These are phyloP conservation scores for Gryllus longicercus DNA, from an alignment of 2,888 invertebrate genomes.

Conservation along the genomic window DNA sequence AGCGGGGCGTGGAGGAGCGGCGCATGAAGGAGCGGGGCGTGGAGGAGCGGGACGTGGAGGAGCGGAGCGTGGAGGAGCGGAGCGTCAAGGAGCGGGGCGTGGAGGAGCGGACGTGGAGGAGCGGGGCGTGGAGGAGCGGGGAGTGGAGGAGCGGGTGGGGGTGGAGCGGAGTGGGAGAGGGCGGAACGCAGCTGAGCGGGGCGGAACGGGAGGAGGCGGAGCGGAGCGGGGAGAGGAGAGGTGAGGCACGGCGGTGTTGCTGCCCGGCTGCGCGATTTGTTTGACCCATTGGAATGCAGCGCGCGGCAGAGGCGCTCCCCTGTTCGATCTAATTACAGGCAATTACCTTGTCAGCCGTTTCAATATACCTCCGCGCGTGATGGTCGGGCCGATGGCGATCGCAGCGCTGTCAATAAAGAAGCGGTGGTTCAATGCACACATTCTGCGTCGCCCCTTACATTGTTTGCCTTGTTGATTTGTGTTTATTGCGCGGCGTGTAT, in stretches of 20 bases:
- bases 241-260: not conserved
- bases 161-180: no score
- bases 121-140: no score
- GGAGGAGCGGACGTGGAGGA: no score
- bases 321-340: not conserved
- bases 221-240: not conserved
- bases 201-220: no score
- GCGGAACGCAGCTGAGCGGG: no score
- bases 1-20: no score
- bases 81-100: no score
- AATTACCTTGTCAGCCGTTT: slow-evolving; percentile 10
- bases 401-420: not conserved
- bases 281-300: slow-evolving; percentile 17
- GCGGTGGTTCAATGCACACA: not conserved
- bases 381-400: not conserved
- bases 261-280: not conserved
- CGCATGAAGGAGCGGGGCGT: no score
- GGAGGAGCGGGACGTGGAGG: no score
- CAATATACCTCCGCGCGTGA: slow-evolving; percentile 5
- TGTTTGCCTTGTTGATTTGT: not conserved
- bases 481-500: not conserved
- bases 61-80: no score
- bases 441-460: not conserved
- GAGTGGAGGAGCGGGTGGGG: no score
- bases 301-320: not conserved